Conservation (phyloP, 2,888 invertebrate species). For the Andrena hattorfiana region DNA sequence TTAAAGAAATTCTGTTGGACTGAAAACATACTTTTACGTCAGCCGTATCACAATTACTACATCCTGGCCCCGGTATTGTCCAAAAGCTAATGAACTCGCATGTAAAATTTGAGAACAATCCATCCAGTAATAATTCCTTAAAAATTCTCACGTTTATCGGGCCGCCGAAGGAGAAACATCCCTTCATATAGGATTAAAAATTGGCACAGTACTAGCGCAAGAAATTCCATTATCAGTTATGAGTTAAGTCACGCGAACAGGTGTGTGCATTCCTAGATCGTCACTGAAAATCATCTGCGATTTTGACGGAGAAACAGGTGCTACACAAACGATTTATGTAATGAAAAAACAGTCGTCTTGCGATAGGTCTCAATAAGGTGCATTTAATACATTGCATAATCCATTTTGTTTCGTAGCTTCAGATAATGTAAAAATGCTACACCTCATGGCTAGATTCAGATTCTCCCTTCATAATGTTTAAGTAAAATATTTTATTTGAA, state of each 20-base stretch:
- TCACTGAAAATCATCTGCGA: not conserved
- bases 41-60: too few species aligned
- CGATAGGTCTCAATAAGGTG: not conserved
- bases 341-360: not conserved
- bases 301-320: not conserved
- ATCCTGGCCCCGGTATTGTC: too few species aligned
- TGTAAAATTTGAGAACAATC: too few species aligned
- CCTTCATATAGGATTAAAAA: not conserved
- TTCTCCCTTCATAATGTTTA: too few species aligned
- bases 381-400: not conserved
- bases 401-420: not conserved
- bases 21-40: too few species aligned
- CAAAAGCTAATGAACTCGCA: too few species aligned
- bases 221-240: slow-evolving; percentile 9
- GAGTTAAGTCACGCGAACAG: slow-evolving; percentile 15
- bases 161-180: too few species aligned
- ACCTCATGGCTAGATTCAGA: too few species aligned
- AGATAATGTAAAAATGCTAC: not conserved
- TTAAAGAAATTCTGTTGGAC: too few species aligned
- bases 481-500: too few species aligned
- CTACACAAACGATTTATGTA: not conserved
- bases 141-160: too few species aligned
- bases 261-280: not conserved
- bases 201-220: not conserved
- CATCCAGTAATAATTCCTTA: too few species aligned